These are phyloP conservation scores for Musca domestica DNA, from an alignment of 1,140 invertebrate species.

Conservation along the genomic window DNA sequence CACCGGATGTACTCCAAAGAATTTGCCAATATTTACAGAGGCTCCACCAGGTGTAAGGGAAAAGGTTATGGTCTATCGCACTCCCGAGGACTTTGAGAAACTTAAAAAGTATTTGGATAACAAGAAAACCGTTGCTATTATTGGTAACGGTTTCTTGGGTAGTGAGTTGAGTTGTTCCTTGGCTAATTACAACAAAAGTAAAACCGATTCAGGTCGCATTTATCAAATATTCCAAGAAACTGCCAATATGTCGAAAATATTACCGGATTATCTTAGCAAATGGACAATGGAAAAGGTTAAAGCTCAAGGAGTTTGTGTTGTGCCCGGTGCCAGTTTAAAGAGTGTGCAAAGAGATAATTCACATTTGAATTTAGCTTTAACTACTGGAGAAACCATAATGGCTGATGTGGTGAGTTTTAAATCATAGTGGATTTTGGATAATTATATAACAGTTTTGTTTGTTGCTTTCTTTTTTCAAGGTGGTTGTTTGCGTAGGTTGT, in stretches of 20 bases:
- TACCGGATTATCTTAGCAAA: constrained; percentile 81
- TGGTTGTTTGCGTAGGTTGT: constrained; percentile 83
- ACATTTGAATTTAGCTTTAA: constrained; percentile 63
- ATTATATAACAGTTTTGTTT: too few species aligned
- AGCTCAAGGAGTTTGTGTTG: constrained; percentile 70
- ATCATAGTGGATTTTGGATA: background rate
- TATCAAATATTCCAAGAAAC: constrained; percentile 77
- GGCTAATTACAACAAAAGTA: constrained; percentile 59
- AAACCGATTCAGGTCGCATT: constrained; percentile 54
- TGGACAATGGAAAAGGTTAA: constrained; percentile 77
- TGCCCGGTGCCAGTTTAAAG: constrained; percentile 61
- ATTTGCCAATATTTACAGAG: constrained; percentile 66
- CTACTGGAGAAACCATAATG: constrained; percentile 63
- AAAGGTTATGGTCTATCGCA: constrained; percentile 67
- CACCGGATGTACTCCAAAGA: constrained; percentile 75
- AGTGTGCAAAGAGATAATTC: constrained; percentile 57
- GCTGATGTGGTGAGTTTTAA: constrained; percentile 58
- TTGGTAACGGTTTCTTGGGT: constrained; percentile 91
- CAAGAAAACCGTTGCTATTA: constrained; percentile 71
- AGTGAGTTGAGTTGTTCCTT: constrained; percentile 86
- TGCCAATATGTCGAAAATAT: constrained; percentile 76
- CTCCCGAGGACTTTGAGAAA: constrained; percentile 65
- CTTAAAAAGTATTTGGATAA: constrained; percentile 59
- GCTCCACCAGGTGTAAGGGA: constrained; percentile 62
- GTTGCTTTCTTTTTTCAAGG: constrained; percentile 55